Base-by-base conservation (phyloP, 2,888 invertebrate genomes). In the Muschampia plurimacula region DNA sequence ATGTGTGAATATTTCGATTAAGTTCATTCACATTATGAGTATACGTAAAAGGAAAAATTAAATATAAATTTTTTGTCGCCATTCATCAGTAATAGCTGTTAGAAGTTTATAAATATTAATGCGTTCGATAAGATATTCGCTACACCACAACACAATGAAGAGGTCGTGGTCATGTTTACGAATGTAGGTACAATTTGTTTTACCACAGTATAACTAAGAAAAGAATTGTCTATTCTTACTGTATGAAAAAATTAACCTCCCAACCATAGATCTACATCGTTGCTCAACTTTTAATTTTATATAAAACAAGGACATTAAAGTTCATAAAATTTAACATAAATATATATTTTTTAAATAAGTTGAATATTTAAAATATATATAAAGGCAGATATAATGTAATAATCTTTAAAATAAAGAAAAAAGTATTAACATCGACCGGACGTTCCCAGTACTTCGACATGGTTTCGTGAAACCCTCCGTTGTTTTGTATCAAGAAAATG, bases 401-500 rank as follows among this genome's bases (percentile, higher is more conserved):
- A 6, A n/a, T 41, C n/a, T 41, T 9, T 2, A 12, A 22, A 63
- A 28, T 13, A 2, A 10, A 1, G 0, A 4, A n/a, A 67, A 65
- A 65, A 63, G 59, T 49, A 12, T 52, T 12, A 7, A 12, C 7
- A 10, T 82, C 86, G 87, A 90, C 92, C 93, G 93, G 93, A 94
- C 85, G 82, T 86, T 72, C 78, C 78, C 72, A 78, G 82, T 87
- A 86, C 85, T 89, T 83, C 82, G 87, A 90, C 89, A 89, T 90
- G 90, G 90, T 90, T 92, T 89, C 90, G 86, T 90, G 92, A 91
- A 89, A 90, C 93, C 82, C 82, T 94, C 94, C 93, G 93, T 91
- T 94, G 94, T 93, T 96, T 96, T 97, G 97, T 96, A 97, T 96
- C 96, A 96, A 95, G 96, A 95, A 95, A 96, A 96, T 93, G 96